Evolutionary conservation across 2,797 vertebrate genomes (phyloP).

Genomic region (Melanotaenia boesemani): DNA sequence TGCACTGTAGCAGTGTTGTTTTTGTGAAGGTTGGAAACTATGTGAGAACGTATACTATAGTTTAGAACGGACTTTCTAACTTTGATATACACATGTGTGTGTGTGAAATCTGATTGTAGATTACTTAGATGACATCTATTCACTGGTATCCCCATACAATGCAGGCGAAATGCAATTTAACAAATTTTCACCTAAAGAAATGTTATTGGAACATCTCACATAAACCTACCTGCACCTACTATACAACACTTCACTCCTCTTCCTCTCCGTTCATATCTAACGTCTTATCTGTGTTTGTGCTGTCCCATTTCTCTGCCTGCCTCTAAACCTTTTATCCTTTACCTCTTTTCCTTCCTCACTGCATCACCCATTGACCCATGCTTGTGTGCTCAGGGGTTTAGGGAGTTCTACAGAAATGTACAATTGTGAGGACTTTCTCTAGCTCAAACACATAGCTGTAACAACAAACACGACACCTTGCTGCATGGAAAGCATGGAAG

Average conservation of each 20-base stretch:
- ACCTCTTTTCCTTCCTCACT: conserved; percentile 10
- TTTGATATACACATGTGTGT: conserved; percentile 1
- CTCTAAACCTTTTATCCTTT: conserved; percentile 24
- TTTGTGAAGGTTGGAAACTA: no score
- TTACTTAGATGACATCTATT: neutral
- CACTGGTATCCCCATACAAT: neutral
- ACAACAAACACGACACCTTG: conserved; percentile 44
- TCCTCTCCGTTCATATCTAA: neutral
- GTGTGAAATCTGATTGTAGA: conserved; percentile 1
- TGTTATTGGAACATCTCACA: neutral
- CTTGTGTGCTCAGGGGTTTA: conserved; percentile 37
- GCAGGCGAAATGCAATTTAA: neutral
- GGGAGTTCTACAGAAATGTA: conserved; percentile 31
- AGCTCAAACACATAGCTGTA: conserved; percentile 36
- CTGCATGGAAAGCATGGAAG: conserved; percentile 50
- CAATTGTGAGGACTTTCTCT: conserved; percentile 26
- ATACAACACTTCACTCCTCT: neutral
- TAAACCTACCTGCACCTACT: neutral
- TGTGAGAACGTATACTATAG: no score
- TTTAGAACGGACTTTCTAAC: neutral
- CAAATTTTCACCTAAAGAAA: neutral
- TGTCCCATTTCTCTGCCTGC: conserved; percentile 3
- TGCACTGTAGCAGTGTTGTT: no score
- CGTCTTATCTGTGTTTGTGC: conserved; percentile 1
- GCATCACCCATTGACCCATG: conserved; percentile 25